A percentile compares a stretch with the other conserved stretches of the same genome.
Conservation (phyloP, 2,797 vertebrate genomes). For the Hemibagrus guttatus region DNA sequence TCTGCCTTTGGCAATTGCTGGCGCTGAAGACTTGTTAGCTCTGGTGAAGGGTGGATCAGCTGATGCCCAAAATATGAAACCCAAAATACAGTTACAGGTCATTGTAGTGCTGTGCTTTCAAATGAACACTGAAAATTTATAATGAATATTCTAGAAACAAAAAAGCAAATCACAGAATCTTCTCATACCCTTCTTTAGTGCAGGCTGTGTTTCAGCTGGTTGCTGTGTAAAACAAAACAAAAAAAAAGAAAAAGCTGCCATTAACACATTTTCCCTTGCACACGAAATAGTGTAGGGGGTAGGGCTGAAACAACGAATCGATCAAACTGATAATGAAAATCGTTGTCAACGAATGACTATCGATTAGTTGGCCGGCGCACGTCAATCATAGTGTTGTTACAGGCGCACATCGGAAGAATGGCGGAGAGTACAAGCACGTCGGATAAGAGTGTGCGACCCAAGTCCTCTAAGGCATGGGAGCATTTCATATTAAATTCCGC, state of each 20-base stretch:
- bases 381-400: too few species aligned
- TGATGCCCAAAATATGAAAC: slow-evolving; percentile 26
- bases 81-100: background rate
- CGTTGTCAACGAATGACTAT: too few species aligned
- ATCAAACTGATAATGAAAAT: too few species aligned
- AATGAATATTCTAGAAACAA: background rate
- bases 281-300: background rate
- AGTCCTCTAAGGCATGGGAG: too few species aligned
- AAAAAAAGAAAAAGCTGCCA: background rate
- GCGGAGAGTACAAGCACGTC: too few species aligned
- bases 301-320: too few species aligned
- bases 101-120: background rate
- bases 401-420: too few species aligned
- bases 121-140: background rate
- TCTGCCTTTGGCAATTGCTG: slow-evolving; percentile 34
- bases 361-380: too few species aligned
- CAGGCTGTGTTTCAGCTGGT: slow-evolving; percentile 41
- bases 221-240: slow-evolving; percentile 8
- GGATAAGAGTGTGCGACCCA: too few species aligned
- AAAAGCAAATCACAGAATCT: too few species aligned
- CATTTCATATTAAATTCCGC: too few species aligned
- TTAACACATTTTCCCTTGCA: background rate
- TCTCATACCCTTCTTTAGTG: slow-evolving; percentile 53
- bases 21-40: slow-evolving; percentile 22
- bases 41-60: slow-evolving; percentile 49